phyloP scores from a whole-genome alignment of 1,140 invertebrate genomes.

The Temnothorax curvispinosus region DNA sequence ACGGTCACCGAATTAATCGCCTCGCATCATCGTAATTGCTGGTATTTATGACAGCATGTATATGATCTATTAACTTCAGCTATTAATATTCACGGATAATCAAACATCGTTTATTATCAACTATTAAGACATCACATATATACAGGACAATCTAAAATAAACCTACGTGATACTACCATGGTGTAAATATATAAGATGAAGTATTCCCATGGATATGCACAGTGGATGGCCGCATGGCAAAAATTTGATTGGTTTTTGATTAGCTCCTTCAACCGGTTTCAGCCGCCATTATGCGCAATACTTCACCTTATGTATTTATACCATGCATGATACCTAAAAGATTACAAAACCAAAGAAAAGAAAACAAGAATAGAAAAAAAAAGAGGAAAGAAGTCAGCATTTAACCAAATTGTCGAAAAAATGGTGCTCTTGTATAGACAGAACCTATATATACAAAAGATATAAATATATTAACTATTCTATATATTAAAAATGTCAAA shows the following conservation, averaged over 20 bases:
- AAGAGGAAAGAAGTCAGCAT: not conserved
- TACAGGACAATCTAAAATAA: not conserved
- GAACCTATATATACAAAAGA: not conserved
- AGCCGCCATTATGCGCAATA: too few species aligned
- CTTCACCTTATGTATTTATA: too few species aligned
- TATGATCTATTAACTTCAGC: not conserved
- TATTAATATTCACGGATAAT: not conserved
- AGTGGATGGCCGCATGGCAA: too few species aligned
- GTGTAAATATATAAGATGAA: too few species aligned
- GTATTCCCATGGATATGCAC: too few species aligned
- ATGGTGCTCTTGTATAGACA: not conserved
- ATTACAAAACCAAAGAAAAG: not conserved
- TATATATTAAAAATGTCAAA: not conserved
- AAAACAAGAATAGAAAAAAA: not conserved
- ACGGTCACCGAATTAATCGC: not conserved
- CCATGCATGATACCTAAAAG: not conserved
- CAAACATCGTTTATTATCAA: not conserved
- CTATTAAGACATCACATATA: not conserved
- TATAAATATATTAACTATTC: not conserved
- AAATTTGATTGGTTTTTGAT: too few species aligned
- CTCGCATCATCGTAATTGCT: not conserved
- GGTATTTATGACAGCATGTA: not conserved
- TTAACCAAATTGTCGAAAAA: not conserved
- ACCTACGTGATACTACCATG: not conserved
- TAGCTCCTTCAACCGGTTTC: too few species aligned